Evolutionary conservation across 2,113 vertebrate species (phyloP).

Genomic region (Dendrocopos noguchii): DNA sequence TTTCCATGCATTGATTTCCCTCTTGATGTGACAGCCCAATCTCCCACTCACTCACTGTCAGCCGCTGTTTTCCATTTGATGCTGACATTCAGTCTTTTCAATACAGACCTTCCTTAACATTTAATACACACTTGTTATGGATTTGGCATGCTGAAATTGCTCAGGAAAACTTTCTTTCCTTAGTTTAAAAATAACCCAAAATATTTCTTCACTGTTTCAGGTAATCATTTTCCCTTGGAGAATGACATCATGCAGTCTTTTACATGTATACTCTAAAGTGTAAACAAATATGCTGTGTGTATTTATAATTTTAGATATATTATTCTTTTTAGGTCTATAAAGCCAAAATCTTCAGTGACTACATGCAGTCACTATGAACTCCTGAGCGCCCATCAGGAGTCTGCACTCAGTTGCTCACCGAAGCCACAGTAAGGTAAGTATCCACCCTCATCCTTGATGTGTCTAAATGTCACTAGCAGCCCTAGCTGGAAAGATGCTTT

Average conservation of each 20-base stretch:
- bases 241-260: neutral
- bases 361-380: neutral
- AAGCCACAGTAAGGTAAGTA: neutral
- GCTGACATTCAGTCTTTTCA: constrained; percentile 1
- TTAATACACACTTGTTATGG: neutral
- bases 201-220: neutral
- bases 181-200: neutral
- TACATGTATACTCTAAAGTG: neutral
- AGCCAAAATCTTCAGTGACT: neutral
- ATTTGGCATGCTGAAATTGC: neutral
- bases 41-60: constrained; percentile 45
- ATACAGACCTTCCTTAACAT: neutral
- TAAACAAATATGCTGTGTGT: neutral
- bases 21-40: constrained; percentile 48
- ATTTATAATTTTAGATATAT: neutral
- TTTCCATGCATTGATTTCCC: constrained; percentile 7
- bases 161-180: neutral
- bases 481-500: neutral
- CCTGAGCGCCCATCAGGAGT: neutral
- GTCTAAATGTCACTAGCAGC: neutral
- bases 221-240: neutral
- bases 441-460: neutral
- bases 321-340: neutral
- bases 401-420: neutral
- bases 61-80: neutral